Conservation (phyloP, 2,797 vertebrate genomes). For the Emydoidea blandingii region DNA sequence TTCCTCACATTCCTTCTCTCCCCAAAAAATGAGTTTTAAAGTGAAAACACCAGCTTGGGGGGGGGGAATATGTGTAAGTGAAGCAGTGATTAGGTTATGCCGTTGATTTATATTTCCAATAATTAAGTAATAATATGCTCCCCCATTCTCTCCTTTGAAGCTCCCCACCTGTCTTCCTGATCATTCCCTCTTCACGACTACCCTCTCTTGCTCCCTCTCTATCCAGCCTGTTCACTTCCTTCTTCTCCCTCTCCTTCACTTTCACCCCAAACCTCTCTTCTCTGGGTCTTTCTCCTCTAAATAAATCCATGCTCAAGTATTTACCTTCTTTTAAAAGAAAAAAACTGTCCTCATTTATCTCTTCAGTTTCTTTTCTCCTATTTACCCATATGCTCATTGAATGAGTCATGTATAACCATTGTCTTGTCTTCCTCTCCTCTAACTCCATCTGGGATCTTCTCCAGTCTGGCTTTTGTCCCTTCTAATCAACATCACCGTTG, state of each 20-base stretch:
- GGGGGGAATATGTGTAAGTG: background rate
- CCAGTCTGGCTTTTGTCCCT: background rate
- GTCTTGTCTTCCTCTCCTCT: background rate
- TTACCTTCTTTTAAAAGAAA: background rate
- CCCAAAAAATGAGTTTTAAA: background rate
- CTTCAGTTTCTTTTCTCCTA: background rate
- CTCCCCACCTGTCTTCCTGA: background rate
- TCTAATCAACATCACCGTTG: background rate
- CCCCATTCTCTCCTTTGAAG: background rate
- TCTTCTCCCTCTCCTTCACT: background rate
- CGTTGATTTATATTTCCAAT: background rate
- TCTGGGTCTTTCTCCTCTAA: background rate
- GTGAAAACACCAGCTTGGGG: background rate
- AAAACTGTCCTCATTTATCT: background rate
- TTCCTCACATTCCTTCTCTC: background rate
- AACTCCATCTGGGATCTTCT: background rate
- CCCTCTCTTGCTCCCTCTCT: background rate
- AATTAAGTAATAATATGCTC: background rate
- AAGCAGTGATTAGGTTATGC: background rate
- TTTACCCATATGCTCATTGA: background rate
- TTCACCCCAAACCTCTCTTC: background rate
- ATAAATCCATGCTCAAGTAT: background rate
- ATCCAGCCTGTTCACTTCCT: background rate
- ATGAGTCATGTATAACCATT: background rate
- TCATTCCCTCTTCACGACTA: background rate